Evolutionary conservation across 1,140 invertebrate species (phyloP).

Genomic region (Holotrichia oblita): DNA sequence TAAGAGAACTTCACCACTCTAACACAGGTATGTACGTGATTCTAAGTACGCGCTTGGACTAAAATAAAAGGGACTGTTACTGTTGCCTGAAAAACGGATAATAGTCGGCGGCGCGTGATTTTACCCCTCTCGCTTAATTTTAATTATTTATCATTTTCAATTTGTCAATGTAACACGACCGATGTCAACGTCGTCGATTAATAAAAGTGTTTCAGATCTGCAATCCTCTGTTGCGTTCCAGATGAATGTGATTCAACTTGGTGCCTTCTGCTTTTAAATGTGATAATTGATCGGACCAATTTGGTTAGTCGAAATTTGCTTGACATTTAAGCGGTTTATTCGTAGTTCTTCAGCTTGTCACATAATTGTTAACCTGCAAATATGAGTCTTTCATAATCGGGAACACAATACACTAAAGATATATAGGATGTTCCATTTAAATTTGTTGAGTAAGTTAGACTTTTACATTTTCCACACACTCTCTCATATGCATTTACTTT

Average conservation of each 20-base stretch:
- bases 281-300: neutral
- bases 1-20: neutral
- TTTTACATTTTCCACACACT: too few species aligned
- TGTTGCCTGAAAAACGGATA: neutral
- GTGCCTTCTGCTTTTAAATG: neutral
- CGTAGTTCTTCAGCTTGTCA: too few species aligned
- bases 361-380: too few species aligned
- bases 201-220: neutral
- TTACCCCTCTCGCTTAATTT: conserved; percentile 23
- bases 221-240: neutral
- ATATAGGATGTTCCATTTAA: too few species aligned
- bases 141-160: conserved; percentile 25
- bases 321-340: too few species aligned
- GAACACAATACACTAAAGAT: too few species aligned
- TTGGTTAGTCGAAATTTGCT: neutral
- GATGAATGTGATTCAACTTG: neutral
- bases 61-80: neutral
- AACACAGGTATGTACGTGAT: neutral
- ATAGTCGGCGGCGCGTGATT: conserved; percentile 10
- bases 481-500: too few species aligned
- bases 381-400: too few species aligned
- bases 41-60: neutral
- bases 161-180: neutral
- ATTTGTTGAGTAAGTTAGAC: too few species aligned
- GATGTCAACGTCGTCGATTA: neutral